Base-by-base conservation (phyloP, 1,140 invertebrate species). In the Drosophila cardini region DNA sequence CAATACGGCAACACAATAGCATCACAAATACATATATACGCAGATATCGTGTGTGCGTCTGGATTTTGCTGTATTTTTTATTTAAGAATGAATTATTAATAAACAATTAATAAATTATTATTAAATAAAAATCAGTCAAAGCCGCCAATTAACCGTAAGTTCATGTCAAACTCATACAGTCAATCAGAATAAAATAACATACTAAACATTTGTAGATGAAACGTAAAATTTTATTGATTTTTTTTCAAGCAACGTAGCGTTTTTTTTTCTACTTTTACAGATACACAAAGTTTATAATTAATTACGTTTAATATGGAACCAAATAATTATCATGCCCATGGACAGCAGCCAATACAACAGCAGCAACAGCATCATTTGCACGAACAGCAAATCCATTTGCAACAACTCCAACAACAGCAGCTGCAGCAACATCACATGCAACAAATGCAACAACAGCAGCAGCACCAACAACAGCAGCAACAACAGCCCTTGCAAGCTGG, bases 1-100 rank as follows among this genome's bases (percentile, higher is more conserved):
- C 38, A 74, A 30, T 63, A 71, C 60, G 60, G 72, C 67, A 63
- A 52, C 67, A 60, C 40, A 60, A 36, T 21, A 72, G 42, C 42
- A 52, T 63, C 34, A 70, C 57, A 62, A 67, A 46, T 57, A 74
- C 58, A 85, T 78, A 78, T 64, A 71, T 78, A 78, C 60, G 60
- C 58, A 60, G 48, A 69, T 65, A 53, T 72, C 71, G 84, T 83
- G 80, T 76, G 74, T 85, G 70, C 77, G 84, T 81, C 73, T 75
- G 71, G 86, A 90, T 90, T 91, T 91, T 91, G 86, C 90, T 91
- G 90, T 75, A 89, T 90, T 91, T 91, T 91, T 91, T 91, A 91
- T 91, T 91, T 91, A 91, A 91, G 82, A 87, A 91, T 91, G 85
- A 91, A 91, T 91, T 90, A 89, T 89, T 90, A 89, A 90, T 82